A percentile compares a stretch with the other conserved stretches of the same genome.
phyloP scores from a whole-genome alignment of 1,140 invertebrate genomes.

The Drosophila oshimai region DNA sequence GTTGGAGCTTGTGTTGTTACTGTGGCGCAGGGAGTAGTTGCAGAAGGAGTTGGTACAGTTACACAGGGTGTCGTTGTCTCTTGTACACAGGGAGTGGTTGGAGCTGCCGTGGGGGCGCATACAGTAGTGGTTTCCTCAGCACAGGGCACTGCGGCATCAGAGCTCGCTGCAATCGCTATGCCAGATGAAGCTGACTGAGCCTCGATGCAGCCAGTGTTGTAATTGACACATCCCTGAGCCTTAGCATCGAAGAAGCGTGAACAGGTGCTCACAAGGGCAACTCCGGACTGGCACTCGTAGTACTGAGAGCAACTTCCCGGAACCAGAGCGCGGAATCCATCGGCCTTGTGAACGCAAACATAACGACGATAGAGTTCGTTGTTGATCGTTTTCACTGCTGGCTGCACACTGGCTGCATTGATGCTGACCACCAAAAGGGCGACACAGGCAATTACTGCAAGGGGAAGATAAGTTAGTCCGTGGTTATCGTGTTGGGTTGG shows the following conservation, averaged over 20 bases:
- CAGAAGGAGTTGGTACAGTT: not conserved
- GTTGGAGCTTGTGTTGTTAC: too few relatives aligned
- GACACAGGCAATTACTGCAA: conserved; percentile 52
- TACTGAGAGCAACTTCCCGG: conserved; percentile 74
- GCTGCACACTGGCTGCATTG: conserved; percentile 45
- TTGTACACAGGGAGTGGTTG: conserved; percentile 6
- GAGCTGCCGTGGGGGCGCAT: not conserved
- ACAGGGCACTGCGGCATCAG: conserved; percentile 7
- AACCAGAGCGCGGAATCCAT: conserved; percentile 67
- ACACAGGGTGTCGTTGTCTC: conserved; percentile 10
- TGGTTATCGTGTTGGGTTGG: too few relatives aligned
- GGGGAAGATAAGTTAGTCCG: conserved; percentile 22
- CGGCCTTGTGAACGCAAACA: conserved; percentile 49
- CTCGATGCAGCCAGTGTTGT: conserved; percentile 63
- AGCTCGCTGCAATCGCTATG: not conserved
- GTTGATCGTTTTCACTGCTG: conserved; percentile 37
- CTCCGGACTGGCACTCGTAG: conserved; percentile 65
- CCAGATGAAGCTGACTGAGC: not conserved
- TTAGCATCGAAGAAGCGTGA: conserved; percentile 60
- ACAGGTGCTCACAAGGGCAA: conserved; percentile 43
- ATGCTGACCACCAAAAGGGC: conserved; percentile 37
- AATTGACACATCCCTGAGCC: conserved; percentile 52
- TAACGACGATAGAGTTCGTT: conserved; percentile 60
- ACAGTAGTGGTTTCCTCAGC: conserved; percentile 24
- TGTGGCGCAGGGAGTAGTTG: conserved; percentile 5